Base-by-base conservation (phyloP, 2,797 vertebrate species). In the Mormyrus proboscirostris region DNA sequence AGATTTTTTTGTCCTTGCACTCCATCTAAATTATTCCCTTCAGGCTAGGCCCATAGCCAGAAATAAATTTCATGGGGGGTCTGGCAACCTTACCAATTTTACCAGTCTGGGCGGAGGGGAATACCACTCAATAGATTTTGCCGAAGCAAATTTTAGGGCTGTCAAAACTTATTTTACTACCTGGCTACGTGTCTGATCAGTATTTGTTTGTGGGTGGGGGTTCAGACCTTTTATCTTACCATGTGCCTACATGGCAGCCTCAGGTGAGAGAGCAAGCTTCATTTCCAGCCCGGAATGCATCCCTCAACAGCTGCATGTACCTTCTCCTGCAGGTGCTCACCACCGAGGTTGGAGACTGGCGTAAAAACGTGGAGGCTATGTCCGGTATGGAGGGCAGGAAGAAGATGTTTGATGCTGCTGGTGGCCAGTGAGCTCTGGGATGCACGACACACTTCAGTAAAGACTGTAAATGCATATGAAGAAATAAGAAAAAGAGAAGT, bases 351-450 rank as follows among this genome's bases (percentile, higher is more conserved):
- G 92, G 92, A 0, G 94, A 94, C 89, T 94, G 94, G 94, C 92
- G 94, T 89, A 94, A 94, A 89, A 94, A 94, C 0, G 93, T 94
- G 79, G 94, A 94, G 91, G 94, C 94, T 62, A 94, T 94, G 93
- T 94, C 94, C 0, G 94, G 94, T 2, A 94, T 94, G 94, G 94
- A 94, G 90, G 94, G 94, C 90, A 94, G 94, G 87, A 94, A 94
- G 92, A 94, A 94, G 91, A 94, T 94, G 94, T 94, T 94, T 1
- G 93, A 94, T 53, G 93, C 94, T 49, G 91, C 93, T 59, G 93
- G 92, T 53, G 93, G 89, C 89, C 93, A 94, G 91, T 94, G 90
- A 91, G 53, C 41, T 12, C 89, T 29, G 88, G 22, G 22, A 55
- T 86, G n/a, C 29, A 83, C 29, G 33, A 50, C 86, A 62, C 49